phyloP scores from a whole-genome alignment of 2,113 vertebrate genomes.

The Speoplatyrhinus poulsoni region DNA sequence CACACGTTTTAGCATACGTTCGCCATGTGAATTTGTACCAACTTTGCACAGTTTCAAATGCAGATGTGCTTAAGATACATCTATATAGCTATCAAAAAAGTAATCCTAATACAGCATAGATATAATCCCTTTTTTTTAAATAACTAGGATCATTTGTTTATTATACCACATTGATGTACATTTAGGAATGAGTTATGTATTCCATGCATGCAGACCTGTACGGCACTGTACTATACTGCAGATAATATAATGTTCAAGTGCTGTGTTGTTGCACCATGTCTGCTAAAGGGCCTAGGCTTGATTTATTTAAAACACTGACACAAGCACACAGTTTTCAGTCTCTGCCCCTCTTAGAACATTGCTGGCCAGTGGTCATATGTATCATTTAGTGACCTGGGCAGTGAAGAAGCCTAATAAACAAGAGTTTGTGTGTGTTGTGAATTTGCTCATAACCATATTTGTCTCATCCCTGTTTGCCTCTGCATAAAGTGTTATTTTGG shows the following conservation, averaged over 20 bases:
- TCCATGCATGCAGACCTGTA: constrained; percentile 63
- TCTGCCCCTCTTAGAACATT: constrained; percentile 55
- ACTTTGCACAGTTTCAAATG: constrained; percentile 42
- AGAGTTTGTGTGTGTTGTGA: constrained; percentile 59
- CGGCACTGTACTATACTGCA: constrained; percentile 22
- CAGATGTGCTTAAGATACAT: constrained; percentile 50
- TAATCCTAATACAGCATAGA: constrained; percentile 19
- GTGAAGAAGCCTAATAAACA: constrained; percentile 24
- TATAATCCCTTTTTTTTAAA: constrained; percentile 11
- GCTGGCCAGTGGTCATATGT: constrained; percentile 22
- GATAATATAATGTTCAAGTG: constrained; percentile 37
- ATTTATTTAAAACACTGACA: constrained; percentile 28
- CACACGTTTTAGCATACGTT: neutral
- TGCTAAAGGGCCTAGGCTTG: constrained; percentile 57
- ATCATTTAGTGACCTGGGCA: constrained; percentile 34
- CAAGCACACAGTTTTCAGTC: constrained; percentile 36
- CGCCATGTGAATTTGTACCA: constrained; percentile 12
- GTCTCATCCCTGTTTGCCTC: constrained; percentile 40
- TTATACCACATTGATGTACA: constrained; percentile 52
- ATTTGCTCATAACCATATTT: constrained; percentile 42
- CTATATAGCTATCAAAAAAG: constrained; percentile 40
- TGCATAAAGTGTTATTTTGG: constrained; percentile 28
- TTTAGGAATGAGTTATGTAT: constrained; percentile 62
- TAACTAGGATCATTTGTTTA: constrained; percentile 32
- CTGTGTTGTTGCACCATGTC: constrained; percentile 52